These are phyloP conservation scores for Athripsodes cinereus DNA, from an alignment of 2,888 invertebrate species.

Conservation along the genomic window DNA sequence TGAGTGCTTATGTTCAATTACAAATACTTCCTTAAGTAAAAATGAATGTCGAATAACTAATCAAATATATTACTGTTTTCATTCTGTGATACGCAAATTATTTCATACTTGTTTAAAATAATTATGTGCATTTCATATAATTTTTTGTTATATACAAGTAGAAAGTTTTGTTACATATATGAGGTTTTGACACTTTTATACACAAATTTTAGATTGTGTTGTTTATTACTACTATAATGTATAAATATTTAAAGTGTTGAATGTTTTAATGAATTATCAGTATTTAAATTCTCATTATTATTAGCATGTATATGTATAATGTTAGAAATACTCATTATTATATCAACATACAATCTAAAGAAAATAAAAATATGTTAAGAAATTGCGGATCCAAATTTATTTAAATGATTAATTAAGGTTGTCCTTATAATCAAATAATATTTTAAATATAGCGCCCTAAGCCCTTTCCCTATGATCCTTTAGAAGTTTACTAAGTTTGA, in stretches of 20 bases:
- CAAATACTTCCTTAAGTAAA: too few relatives aligned
- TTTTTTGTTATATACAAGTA: background rate
- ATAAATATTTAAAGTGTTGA: slow-evolving; percentile 25
- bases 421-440: too few relatives aligned
- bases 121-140: background rate
- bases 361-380: slow-evolving; percentile 24
- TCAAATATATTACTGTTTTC: background rate
- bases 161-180: background rate
- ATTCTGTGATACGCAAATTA: background rate
- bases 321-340: slow-evolving; percentile 28
- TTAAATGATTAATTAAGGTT: too few relatives aligned
- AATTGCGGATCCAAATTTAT: too few relatives aligned
- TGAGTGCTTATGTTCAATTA: too few relatives aligned
- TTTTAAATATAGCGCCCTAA: too few relatives aligned
- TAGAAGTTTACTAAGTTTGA: too few relatives aligned
- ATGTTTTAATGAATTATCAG: slow-evolving; percentile 28
- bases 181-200: slow-evolving; percentile 12
- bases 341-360: slow-evolving; percentile 24
- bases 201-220: slow-evolving; percentile 20
- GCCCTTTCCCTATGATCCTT: too few relatives aligned
- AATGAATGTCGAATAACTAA: background rate
- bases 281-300: slow-evolving; percentile 27
- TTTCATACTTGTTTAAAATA: background rate
- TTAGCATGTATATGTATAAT: slow-evolving; percentile 26
- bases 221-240: slow-evolving; percentile 3